Conservation (phyloP, 2,113 vertebrate genomes). For the Panthera tigris region DNA sequence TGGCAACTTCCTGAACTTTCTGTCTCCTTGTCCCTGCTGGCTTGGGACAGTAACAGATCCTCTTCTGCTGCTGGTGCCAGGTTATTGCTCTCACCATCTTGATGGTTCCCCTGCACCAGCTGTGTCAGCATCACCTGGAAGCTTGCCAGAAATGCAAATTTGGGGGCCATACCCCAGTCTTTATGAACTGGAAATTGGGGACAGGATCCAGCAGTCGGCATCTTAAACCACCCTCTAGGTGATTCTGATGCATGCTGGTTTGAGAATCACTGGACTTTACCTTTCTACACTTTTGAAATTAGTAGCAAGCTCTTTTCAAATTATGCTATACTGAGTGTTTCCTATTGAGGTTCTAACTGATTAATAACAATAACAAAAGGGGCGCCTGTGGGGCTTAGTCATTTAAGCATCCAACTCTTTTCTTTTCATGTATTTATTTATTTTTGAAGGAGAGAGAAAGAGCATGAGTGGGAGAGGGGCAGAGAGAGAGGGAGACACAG, state of each 20-base stretch:
- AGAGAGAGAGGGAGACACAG: too few relatives aligned
- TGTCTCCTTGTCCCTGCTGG: neutral
- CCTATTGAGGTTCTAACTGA: neutral
- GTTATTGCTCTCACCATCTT: accelerated
- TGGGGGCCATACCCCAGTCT: neutral
- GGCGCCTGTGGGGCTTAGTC: too few relatives aligned
- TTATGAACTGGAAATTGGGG: neutral
- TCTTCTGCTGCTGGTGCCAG: accelerated
- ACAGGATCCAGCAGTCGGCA: neutral
- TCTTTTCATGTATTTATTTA: too few relatives aligned
- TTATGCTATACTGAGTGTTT: neutral
- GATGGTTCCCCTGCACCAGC: accelerated
- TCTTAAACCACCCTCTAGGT: neutral
- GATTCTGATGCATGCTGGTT: neutral
- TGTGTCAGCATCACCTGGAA: neutral
- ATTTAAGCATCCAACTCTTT: too few relatives aligned
- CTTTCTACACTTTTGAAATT: neutral
- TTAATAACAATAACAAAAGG: too few relatives aligned
- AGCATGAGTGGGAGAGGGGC: too few relatives aligned
- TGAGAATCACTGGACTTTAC: neutral
- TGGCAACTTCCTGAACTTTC: neutral
- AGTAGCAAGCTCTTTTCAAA: neutral
- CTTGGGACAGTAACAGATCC: neutral
- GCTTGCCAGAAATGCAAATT: neutral
- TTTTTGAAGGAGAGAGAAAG: too few relatives aligned